These are phyloP conservation scores for Hydrolagus colliei DNA, from an alignment of 2,797 vertebrate genomes.

Conservation along the genomic window DNA sequence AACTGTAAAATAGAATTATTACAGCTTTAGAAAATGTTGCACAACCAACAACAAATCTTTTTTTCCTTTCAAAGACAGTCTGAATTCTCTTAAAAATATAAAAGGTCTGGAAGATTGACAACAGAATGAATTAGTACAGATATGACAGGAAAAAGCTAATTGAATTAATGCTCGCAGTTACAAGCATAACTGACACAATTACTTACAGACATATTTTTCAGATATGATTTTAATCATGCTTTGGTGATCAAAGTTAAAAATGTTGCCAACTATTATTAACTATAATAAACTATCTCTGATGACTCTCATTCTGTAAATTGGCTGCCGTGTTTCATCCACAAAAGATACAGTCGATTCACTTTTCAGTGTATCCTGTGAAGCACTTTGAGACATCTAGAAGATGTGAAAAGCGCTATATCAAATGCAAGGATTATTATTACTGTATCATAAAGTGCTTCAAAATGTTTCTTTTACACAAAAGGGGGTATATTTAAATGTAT, in stretches of 20 bases:
- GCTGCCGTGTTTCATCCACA: too few species aligned
- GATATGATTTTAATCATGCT: not conserved
- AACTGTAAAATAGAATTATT: conserved; percentile 36
- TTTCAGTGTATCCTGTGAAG: too few species aligned
- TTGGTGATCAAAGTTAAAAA: not conserved
- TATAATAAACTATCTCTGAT: not conserved
- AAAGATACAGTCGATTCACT: too few species aligned
- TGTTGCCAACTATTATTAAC: not conserved
- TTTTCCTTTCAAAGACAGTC: not conserved
- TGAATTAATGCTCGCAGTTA: not conserved
- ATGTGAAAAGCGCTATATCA: too few species aligned
- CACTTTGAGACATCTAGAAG: too few species aligned
- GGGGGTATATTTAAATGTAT: too few species aligned
- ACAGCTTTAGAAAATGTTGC: conserved; percentile 1
- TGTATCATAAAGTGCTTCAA: too few species aligned
- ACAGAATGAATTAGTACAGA: not conserved
- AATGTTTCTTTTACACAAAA: too few species aligned
- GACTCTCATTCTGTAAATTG: too few species aligned
- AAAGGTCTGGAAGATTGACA: not conserved
- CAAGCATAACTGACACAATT: not conserved
- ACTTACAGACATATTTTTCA: not conserved
- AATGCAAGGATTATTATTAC: too few species aligned
- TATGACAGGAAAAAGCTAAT: not conserved
- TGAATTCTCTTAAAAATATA: not conserved
- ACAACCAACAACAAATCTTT: not conserved